Percentiles rank a stretch among this genome's conserved stretches.
phyloP scores from a whole-genome alignment of 64 coral and sea anemone species.

The Dendrophyllia cribrosa region DNA sequence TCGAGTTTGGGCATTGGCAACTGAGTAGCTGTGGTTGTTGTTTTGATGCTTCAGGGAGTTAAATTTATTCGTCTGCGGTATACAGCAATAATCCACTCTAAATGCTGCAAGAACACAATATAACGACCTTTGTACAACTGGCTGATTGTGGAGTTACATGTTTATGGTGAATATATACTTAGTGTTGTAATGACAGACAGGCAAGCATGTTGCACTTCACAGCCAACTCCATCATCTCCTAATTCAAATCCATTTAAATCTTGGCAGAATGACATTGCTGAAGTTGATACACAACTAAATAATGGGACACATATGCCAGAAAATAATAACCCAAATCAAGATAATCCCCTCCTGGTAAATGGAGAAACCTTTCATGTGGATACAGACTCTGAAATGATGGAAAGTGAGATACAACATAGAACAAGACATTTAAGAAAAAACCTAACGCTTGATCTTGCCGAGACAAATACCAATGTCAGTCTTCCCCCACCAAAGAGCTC shows the following conservation, averaged over 20 bases:
- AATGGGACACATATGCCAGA: background rate
- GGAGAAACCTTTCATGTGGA: slow-evolving; percentile 9
- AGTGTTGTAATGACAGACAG: slow-evolving; percentile 17
- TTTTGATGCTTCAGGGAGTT: background rate
- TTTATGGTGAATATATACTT: background rate
- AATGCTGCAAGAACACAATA: background rate
- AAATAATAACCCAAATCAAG: slow-evolving; percentile 44
- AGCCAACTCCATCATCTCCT: slow-evolving; percentile 23
- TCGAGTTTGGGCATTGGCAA: background rate
- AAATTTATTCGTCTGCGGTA: background rate
- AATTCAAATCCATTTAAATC: slow-evolving; percentile 33
- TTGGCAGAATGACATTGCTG: background rate
- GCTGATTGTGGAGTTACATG: background rate
- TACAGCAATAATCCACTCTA: background rate
- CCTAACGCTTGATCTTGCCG: slow-evolving; percentile 17
- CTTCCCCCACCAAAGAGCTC: slow-evolving; percentile 94
- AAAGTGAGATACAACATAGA: slow-evolving; percentile 17
- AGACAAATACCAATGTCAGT: background rate
- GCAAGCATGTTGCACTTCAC: slow-evolving; percentile 10
- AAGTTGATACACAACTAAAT: background rate
- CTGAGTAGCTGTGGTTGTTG: background rate
- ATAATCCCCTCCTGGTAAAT: background rate
- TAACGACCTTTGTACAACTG: background rate
- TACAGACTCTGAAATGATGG: slow-evolving; percentile 1
- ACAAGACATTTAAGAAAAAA: slow-evolving; percentile 11